Evolutionary conservation across 2,797 vertebrate genomes (phyloP), one percentile per base, ranked within the genome.

Genomic region (Danio albolineatus): DNA sequence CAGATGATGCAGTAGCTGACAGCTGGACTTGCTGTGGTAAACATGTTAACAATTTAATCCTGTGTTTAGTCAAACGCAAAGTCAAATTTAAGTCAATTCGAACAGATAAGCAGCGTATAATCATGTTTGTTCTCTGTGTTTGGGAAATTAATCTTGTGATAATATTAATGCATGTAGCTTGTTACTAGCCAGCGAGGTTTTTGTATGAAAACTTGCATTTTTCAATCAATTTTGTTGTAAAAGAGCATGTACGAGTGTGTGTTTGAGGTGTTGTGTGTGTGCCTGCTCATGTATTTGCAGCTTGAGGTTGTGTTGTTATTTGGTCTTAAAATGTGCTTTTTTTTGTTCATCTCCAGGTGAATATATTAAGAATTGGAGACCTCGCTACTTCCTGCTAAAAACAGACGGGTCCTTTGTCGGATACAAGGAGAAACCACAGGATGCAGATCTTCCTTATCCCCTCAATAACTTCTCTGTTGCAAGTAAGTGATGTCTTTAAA

Each of bases 311-410:
- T 10, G 12, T 41, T 41, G 28, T 19, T 39, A 2, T 46, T 46
- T 59, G 12, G 2, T 12, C 19, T 41, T 28, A 16, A 44, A 17
- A 44, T 38, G 8, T 41, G 39, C 9, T 6, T 12, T 41, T 61
- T 51, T 7, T 59, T 19, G n/a, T 53, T 51, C 19, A 54, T 78
- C 4, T 57, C 54, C 83, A 99, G 97, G 97, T 91, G 97, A 98
- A 92, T 99, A 99, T 90, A 99, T 98, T 92, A 98, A 98, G 95
- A 99, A 98, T 88, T 99, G 97, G 97, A 96, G 97, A 85, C 97
- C 97, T 72, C 95, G 97, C 85, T 98, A 98, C 82, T 98, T 99
- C 93, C 94, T 99, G 87, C 89, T 99, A 86, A 99, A 98, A 93
- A 98, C 97, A 86, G 97, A 99, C 90, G 97, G 97, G 88, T 98